A percentile compares a stretch with the other conserved stretches of the same genome.
Conservation (phyloP, 2,797 vertebrate species). For the Molossus alvarezi region DNA sequence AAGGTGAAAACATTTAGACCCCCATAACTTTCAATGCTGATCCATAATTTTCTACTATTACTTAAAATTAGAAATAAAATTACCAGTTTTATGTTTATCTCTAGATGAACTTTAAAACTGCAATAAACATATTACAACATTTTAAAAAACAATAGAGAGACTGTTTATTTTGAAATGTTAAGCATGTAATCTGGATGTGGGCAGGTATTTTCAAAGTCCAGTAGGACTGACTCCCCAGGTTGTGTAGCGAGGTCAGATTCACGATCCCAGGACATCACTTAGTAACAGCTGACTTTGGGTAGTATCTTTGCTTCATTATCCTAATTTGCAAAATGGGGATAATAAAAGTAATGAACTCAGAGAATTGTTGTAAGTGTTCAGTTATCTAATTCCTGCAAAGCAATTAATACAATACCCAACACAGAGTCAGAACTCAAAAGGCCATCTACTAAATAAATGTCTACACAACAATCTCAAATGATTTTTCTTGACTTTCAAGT, state of each 20-base stretch:
- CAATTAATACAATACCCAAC: neutral
- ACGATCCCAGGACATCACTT: neutral
- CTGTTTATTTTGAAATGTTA: constrained; percentile 14
- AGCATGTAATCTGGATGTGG: neutral
- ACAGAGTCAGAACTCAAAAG: constrained; percentile 6
- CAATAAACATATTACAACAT: neutral
- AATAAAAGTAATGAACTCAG: neutral
- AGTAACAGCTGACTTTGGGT: neutral
- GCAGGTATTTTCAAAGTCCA: neutral
- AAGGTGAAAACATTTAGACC: neutral
- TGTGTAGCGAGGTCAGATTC: neutral
- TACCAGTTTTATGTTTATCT: constrained; percentile 2
- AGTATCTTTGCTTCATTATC: neutral
- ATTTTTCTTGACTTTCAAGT: neutral
- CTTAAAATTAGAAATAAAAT: constrained; percentile 40
- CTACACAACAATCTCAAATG: neutral
- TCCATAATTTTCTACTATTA: neutral
- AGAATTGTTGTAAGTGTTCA: neutral
- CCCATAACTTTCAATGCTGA: neutral
- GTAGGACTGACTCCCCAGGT: neutral
- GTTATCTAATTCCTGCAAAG: neutral
- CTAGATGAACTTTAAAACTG: constrained; percentile 2
- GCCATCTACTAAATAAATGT: neutral
- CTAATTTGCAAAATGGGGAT: neutral
- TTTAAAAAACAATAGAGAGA: constrained; percentile 5